These are phyloP conservation scores for Protodeltote pygarga DNA, from an alignment of 2,888 invertebrate species.

Conservation along the genomic window DNA sequence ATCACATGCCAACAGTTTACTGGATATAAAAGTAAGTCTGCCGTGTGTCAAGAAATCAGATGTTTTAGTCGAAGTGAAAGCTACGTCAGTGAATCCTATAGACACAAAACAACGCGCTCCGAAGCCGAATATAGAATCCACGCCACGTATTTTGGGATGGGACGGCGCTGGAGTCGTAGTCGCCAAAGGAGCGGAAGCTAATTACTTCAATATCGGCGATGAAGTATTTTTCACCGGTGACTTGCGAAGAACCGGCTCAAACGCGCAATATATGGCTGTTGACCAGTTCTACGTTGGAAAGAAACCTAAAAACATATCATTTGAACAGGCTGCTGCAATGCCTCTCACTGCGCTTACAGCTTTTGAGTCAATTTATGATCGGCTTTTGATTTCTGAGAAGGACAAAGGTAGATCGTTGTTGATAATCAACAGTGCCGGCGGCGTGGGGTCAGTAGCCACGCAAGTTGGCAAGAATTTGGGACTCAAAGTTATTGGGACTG, in stretches of 20 bases:
- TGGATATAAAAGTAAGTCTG: slow-evolving; percentile 72
- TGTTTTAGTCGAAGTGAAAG: slow-evolving; percentile 75
- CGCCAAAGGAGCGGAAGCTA: slow-evolving; percentile 64
- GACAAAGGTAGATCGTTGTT: slow-evolving; percentile 73
- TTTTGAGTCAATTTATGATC: slow-evolving; percentile 72
- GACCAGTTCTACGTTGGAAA: slow-evolving; percentile 68
- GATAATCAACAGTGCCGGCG: slow-evolving; percentile 78
- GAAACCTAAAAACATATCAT: slow-evolving; percentile 73
- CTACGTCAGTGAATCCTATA: slow-evolving; percentile 76
- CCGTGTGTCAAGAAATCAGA: slow-evolving; percentile 65
- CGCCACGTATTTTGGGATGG: slow-evolving; percentile 73
- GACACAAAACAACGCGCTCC: slow-evolving; percentile 76
- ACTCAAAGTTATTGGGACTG: slow-evolving; percentile 77
- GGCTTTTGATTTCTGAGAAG: slow-evolving; percentile 69
- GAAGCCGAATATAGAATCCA: slow-evolving; percentile 64
- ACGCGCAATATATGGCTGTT: slow-evolving; percentile 74
- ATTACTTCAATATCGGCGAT: slow-evolving; percentile 69
- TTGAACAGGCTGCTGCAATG: slow-evolving; percentile 80
- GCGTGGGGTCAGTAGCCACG: slow-evolving; percentile 76
- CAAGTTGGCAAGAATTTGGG: slow-evolving; percentile 74
- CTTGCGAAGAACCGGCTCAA: slow-evolving; percentile 68
- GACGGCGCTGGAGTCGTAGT: slow-evolving; percentile 77
- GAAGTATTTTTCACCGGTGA: slow-evolving; percentile 78
- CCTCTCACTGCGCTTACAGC: slow-evolving; percentile 75
- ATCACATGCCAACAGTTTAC: slow-evolving; percentile 66